A percentile compares a stretch with the other conserved stretches of the same genome.
phyloP scores from a whole-genome alignment of 2,113 vertebrate genomes.

The Miniopterus natalensis region DNA sequence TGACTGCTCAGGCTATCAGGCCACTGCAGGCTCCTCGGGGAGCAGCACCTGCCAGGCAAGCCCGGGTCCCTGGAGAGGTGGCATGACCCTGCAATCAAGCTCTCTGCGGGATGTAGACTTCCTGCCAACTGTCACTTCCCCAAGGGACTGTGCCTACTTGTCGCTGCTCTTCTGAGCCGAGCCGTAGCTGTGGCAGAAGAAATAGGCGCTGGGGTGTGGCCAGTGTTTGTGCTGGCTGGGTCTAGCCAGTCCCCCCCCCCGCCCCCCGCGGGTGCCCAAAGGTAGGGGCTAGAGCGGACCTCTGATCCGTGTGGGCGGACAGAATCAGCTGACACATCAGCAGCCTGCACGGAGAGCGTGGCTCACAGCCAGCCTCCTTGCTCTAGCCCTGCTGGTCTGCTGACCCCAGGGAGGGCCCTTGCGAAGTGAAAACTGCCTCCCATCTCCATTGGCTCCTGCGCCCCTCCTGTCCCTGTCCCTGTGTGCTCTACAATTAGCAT shows the following conservation, averaged over 20 bases:
- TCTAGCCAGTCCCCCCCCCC: background rate
- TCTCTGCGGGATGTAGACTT: background rate
- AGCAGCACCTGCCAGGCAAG: background rate
- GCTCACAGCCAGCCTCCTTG: background rate
- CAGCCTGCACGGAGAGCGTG: rapidly evolving
- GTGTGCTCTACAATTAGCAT: conserved; percentile 14
- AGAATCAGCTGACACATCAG: background rate
- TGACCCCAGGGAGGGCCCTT: background rate
- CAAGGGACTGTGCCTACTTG: background rate
- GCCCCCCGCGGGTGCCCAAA: too few species aligned
- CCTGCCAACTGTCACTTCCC: background rate
- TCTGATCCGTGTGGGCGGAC: background rate
- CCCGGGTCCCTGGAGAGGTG: background rate
- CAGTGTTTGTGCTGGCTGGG: background rate
- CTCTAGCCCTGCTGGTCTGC: background rate
- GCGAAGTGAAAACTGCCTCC: background rate
- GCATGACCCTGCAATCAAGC: rapidly evolving
- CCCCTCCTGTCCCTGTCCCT: background rate
- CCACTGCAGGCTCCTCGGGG: background rate
- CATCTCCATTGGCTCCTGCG: background rate
- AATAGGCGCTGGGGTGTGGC: background rate
- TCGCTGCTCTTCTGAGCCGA: background rate
- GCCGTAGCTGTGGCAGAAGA: background rate
- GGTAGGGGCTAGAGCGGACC: background rate
- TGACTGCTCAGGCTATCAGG: background rate